phyloP scores from a whole-genome alignment of 2,888 invertebrate species.

The Flabesymbios commensalis region DNA sequence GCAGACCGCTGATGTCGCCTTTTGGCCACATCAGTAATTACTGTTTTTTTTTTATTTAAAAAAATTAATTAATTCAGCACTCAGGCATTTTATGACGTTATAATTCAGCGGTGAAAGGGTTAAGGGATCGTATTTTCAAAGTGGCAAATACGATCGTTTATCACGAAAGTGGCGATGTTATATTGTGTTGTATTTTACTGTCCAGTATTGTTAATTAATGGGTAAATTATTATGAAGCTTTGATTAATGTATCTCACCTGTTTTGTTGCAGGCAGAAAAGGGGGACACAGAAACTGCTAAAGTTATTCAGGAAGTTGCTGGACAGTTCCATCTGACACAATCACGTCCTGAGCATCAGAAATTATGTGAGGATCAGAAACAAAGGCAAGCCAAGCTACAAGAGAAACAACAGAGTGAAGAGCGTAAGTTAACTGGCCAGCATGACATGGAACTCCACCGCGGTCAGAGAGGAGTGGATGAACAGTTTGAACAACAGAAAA shows the following conservation, averaged over 20 bases:
- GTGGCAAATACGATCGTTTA: no score
- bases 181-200: no score
- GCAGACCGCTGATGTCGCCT: no score
- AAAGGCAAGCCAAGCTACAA: slow-evolving; percentile 42
- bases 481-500: slow-evolving; percentile 48
- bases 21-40: no score
- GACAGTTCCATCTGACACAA: slow-evolving; percentile 41
- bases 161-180: no score
- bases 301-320: slow-evolving; percentile 47
- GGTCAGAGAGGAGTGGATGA: slow-evolving; percentile 38
- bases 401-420: slow-evolving; percentile 39
- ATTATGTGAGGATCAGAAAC: slow-evolving; percentile 44
- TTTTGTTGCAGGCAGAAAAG: slow-evolving; percentile 41
- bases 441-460: slow-evolving; percentile 40
- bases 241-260: background rate
- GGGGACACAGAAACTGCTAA: slow-evolving; percentile 49
- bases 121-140: no score
- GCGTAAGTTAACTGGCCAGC: slow-evolving; percentile 32
- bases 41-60: no score
- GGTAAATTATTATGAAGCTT: no score
- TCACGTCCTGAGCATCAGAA: slow-evolving; percentile 31
- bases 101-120: no score
- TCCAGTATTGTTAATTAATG: no score
- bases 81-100: no score
- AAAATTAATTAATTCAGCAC: no score